These are phyloP conservation scores for Urocitellus parryii DNA, from an alignment of 2,113 vertebrate genomes.

Conservation along the genomic window DNA sequence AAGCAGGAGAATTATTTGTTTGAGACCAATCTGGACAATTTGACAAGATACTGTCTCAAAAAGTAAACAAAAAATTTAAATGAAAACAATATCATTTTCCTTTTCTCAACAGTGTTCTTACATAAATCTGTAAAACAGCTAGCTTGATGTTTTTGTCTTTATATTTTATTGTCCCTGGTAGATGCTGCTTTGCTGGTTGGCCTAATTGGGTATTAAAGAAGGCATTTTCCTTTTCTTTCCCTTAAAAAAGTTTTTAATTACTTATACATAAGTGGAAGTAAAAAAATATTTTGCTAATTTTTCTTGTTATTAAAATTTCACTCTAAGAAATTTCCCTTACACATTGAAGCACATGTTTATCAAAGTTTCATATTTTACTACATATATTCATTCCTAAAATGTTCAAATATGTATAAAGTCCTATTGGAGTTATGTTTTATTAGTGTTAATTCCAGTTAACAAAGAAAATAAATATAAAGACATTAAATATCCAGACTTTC, in stretches of 20 bases:
- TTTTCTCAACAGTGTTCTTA: neutral
- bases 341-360: conserved; percentile 34
- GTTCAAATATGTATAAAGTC: neutral
- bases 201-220: neutral
- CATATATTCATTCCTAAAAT: conserved; percentile 8
- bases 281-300: neutral
- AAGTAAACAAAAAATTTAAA: neutral
- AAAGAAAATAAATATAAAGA: conserved; percentile 24
- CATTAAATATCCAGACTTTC: neutral
- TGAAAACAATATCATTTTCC: neutral
- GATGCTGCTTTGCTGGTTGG: neutral
- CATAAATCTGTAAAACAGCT: neutral
- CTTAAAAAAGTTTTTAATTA: neutral
- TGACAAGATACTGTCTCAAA: neutral
- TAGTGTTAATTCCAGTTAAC: neutral
- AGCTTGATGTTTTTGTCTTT: conserved; percentile 26
- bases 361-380: conserved; percentile 32
- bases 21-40: neutral
- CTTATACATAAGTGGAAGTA: neutral
- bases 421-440: neutral
- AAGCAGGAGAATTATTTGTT: neutral
- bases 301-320: conserved; percentile 17
- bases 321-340: neutral
- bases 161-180: conserved; percentile 43
- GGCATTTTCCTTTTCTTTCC: neutral